Evolutionary conservation across 2,888 invertebrate genomes (phyloP).

Genomic region (Geophilus truncorum): DNA sequence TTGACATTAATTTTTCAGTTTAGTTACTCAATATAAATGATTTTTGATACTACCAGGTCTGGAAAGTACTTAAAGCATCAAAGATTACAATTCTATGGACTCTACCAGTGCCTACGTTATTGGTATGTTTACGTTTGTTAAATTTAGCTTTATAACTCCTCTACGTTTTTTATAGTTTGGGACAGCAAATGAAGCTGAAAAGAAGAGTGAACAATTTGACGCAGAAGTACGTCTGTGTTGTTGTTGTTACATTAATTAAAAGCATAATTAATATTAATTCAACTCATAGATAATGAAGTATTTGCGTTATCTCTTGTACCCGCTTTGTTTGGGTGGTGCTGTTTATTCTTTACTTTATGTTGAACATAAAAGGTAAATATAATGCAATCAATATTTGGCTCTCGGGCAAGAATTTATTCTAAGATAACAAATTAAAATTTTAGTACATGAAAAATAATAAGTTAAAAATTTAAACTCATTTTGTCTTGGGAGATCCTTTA

Average conservation of each 20-base stretch:
- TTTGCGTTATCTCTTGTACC: slow-evolving; percentile 80
- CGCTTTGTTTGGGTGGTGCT: slow-evolving; percentile 79
- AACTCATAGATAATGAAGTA: slow-evolving; percentile 68
- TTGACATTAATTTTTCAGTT: slow-evolving; percentile 46
- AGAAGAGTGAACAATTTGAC: slow-evolving; percentile 77
- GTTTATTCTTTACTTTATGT: slow-evolving; percentile 87
- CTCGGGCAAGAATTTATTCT: too few species aligned
- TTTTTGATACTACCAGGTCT: slow-evolving; percentile 57
- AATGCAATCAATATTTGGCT: background rate
- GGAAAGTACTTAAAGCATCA: slow-evolving; percentile 92
- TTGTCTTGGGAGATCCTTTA: too few species aligned
- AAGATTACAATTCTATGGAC: slow-evolving; percentile 59
- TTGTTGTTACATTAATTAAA: background rate
- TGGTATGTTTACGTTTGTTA: slow-evolving; percentile 18
- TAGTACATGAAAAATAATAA: too few species aligned
- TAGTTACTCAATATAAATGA: background rate
- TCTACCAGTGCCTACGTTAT: slow-evolving; percentile 35
- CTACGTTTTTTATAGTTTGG: slow-evolving; percentile 44
- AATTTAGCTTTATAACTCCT: background rate
- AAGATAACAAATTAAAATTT: too few species aligned
- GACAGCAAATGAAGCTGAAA: slow-evolving; percentile 60
- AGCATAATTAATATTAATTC: slow-evolving; percentile 28
- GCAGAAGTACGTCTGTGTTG: slow-evolving; percentile 67
- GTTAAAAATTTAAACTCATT: too few species aligned
- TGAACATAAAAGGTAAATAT: slow-evolving; percentile 77